phyloP scores from a whole-genome alignment of 2,113 vertebrate genomes.

The Engystomops pustulosus region DNA sequence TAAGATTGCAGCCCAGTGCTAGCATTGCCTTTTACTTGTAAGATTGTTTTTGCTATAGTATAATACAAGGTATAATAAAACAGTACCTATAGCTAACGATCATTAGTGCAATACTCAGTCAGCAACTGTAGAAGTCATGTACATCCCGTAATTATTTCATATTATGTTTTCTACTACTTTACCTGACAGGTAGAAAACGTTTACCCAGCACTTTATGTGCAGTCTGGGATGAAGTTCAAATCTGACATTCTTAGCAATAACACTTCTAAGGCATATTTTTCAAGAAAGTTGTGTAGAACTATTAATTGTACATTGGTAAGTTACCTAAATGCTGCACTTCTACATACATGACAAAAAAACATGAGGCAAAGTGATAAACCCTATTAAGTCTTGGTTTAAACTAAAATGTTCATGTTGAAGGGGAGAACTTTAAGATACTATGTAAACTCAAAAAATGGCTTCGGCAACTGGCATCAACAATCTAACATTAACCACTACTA shows the following conservation, averaged over 20 bases:
- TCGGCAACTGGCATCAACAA: too few species aligned
- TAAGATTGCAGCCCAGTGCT: neutral
- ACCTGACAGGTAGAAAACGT: neutral
- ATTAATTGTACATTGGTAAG: too few species aligned
- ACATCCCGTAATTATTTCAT: constrained; percentile 5
- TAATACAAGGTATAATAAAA: neutral
- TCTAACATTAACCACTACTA: too few species aligned
- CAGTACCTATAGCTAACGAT: neutral
- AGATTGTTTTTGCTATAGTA: neutral
- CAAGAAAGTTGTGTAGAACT: too few species aligned
- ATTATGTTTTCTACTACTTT: neutral
- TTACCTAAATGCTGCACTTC: too few species aligned
- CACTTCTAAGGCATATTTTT: neutral
- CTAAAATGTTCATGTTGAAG: too few species aligned
- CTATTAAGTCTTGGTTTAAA: too few species aligned
- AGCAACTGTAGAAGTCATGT: neutral
- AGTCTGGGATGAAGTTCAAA: neutral
- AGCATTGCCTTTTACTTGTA: neutral
- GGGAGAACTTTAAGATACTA: too few species aligned
- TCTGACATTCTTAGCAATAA: neutral
- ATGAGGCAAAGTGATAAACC: too few species aligned
- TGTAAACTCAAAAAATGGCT: too few species aligned
- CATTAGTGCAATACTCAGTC: neutral
- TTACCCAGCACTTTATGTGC: neutral
- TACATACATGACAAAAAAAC: too few species aligned